phyloP scores from a whole-genome alignment of 2,888 invertebrate genomes.

The Melanostoma mellinum region DNA sequence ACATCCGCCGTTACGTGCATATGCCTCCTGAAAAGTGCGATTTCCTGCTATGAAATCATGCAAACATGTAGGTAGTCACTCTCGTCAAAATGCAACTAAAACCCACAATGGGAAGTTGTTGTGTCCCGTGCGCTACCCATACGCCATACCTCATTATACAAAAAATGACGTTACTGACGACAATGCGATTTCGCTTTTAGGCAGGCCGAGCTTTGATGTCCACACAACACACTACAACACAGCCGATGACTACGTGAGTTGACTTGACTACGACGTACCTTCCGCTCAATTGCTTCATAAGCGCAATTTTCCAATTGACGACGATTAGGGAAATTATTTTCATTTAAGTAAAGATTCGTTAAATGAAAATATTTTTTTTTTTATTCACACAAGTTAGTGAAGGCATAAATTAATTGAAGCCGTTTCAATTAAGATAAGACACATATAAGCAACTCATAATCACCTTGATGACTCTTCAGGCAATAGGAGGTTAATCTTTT shows the following conservation, averaged over 20 bases:
- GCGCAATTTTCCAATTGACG: slow-evolving; percentile 69
- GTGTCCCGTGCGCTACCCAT: slow-evolving; percentile 49
- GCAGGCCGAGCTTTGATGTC: slow-evolving; percentile 56
- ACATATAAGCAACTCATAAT: too few relatives aligned
- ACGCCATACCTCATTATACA: slow-evolving; percentile 55
- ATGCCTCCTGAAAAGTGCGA: slow-evolving; percentile 34
- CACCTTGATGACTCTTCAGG: too few relatives aligned
- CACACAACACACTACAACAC: slow-evolving; percentile 12
- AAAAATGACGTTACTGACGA: slow-evolving; percentile 36
- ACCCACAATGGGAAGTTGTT: slow-evolving; percentile 24
- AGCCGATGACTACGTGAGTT: slow-evolving; percentile 63
- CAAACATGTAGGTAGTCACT: slow-evolving; percentile 25
- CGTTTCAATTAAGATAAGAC: too few relatives aligned
- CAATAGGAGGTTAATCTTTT: too few relatives aligned
- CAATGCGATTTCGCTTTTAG: slow-evolving; percentile 39
- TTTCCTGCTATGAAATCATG: slow-evolving; percentile 55
- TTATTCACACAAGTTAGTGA: too few relatives aligned
- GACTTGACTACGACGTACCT: slow-evolving; percentile 57
- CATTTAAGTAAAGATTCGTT: slow-evolving; percentile 30
- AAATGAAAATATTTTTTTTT: slow-evolving; percentile 4
- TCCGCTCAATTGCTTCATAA: slow-evolving; percentile 55
- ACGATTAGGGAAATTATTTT: slow-evolving; percentile 62
- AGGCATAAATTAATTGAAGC: too few relatives aligned
- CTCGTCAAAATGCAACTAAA: slow-evolving; percentile 38
- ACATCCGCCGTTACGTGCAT: slow-evolving; percentile 52